Percentiles rank a stretch among this genome's conserved stretches.
Evolutionary conservation across 2,797 vertebrate genomes (phyloP).

Genomic region (Oryzias dopingdopingensis): DNA sequence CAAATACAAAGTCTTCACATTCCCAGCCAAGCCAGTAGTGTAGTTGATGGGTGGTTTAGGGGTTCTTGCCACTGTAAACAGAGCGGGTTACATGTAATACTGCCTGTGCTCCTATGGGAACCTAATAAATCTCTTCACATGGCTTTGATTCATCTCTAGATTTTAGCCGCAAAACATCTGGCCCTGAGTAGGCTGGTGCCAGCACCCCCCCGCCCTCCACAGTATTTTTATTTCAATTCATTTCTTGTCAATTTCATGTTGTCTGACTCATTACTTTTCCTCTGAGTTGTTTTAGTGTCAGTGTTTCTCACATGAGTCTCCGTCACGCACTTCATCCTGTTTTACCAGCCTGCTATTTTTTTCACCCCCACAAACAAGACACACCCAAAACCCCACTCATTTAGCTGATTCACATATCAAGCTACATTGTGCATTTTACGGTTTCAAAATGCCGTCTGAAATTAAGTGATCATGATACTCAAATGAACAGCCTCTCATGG

Average conservation of each 20-base stretch:
- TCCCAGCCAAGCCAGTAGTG: constrained; percentile 77
- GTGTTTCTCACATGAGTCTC: constrained; percentile 61
- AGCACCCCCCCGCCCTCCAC: constrained; percentile 60
- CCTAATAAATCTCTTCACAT: constrained; percentile 82
- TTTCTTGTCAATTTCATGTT: constrained; percentile 68
- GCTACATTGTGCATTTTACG: constrained; percentile 40
- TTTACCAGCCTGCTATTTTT: constrained; percentile 11
- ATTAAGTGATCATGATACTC: constrained; percentile 57
- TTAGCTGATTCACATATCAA: constrained; percentile 43
- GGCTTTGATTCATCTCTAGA: constrained; percentile 80
- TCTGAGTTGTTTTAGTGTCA: constrained; percentile 53
- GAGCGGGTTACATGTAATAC: constrained; percentile 75
- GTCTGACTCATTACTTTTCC: constrained; percentile 52
- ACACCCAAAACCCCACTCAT: constrained; percentile 9
- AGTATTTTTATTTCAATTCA: constrained; percentile 39
- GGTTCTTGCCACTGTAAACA: constrained; percentile 80
- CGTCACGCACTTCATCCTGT: constrained; percentile 40
- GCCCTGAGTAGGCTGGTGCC: constrained; percentile 71
- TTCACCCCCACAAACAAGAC: constrained; percentile 18
- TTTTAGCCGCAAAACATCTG: constrained; percentile 83
- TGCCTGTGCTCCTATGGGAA: constrained; percentile 78
- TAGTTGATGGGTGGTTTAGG: constrained; percentile 79
- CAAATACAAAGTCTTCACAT: constrained; percentile 79
- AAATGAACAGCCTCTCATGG: constrained; percentile 63
- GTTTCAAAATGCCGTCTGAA: constrained; percentile 53